Percentiles rank a stretch among this genome's conserved stretches.
These are phyloP conservation scores for Nomada flava DNA, from an alignment of 2,888 invertebrate genomes.

Conservation along the genomic window DNA sequence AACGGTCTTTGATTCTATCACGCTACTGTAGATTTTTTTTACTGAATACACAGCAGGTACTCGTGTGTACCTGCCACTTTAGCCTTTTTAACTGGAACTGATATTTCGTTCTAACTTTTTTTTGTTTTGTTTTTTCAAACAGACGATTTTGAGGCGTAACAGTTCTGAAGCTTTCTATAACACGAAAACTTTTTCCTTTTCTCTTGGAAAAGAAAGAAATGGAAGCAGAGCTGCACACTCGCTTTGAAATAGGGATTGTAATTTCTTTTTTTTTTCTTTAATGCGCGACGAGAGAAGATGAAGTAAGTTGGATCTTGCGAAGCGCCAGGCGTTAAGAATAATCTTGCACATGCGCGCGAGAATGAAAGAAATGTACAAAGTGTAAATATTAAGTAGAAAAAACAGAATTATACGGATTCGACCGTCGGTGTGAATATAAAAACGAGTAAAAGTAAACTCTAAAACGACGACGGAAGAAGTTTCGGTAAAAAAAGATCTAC, in stretches of 20 bases:
- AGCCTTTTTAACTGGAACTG: neutral
- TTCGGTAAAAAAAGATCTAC: slow-evolving; percentile 14
- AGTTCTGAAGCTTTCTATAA: too few relatives aligned
- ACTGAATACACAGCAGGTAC: slow-evolving; percentile 5
- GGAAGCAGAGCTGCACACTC: too few relatives aligned
- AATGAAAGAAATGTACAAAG: neutral
- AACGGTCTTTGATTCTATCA: slow-evolving; percentile 12
- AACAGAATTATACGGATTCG: neutral
- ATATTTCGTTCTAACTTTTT: neutral
- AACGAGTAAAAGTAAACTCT: neutral
- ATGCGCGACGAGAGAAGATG: slow-evolving; percentile 11
- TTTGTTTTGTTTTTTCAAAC: slow-evolving; percentile 26
- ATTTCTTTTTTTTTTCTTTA: neutral
- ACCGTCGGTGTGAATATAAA: slow-evolving; percentile 11
- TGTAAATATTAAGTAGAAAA: slow-evolving; percentile 37
- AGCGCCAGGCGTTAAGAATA: slow-evolving; percentile 32
- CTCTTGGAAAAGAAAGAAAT: too few relatives aligned
- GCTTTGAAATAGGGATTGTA: too few relatives aligned
- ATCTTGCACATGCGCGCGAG: slow-evolving; percentile 5
- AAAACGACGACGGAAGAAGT: slow-evolving; percentile 7
- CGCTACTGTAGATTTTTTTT: slow-evolving; percentile 23
- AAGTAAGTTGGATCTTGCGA: slow-evolving; percentile 13
- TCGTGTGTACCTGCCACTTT: neutral
- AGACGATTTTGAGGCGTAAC: neutral
- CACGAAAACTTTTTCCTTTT: too few relatives aligned